Conservation (phyloP, 2,797 vertebrate genomes). For the Triplophysa bombifrons region DNA sequence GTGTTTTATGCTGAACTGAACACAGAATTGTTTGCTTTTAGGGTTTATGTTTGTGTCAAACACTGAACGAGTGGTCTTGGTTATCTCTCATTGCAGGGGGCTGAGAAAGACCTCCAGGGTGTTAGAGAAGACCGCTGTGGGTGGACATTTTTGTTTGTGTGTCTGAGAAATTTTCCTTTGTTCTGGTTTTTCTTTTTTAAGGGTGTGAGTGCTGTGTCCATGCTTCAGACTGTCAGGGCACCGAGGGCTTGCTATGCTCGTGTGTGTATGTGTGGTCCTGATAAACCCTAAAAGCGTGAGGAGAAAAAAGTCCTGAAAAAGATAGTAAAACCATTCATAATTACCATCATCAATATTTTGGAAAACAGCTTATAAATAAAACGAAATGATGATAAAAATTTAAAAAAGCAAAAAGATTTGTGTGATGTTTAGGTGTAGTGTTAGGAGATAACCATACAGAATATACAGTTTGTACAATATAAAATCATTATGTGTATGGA, state of each 20-base stretch:
- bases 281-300: too few species aligned
- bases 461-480: too few species aligned
- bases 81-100: slow-evolving; percentile 25
- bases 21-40: slow-evolving; percentile 2
- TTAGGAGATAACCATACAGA: too few species aligned
- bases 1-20: not conserved
- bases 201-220: slow-evolving; percentile 41
- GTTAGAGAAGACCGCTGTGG: slow-evolving; percentile 6
- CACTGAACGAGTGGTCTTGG: slow-evolving; percentile 1
- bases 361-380: too few species aligned
- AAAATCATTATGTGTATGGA: too few species aligned
- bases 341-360: too few species aligned
- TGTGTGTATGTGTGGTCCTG: slow-evolving; percentile 10
- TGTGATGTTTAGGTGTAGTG: not conserved
- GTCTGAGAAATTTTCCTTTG: slow-evolving; percentile 31
- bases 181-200: slow-evolving; percentile 53
- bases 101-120: slow-evolving; percentile 7
- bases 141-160: slow-evolving; percentile 28
- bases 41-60: not conserved
- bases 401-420: not conserved
- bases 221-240: slow-evolving; percentile 19
- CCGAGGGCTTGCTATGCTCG: slow-evolving; percentile 16
- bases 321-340: too few species aligned
- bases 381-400: too few species aligned
- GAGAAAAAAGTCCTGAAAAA: too few species aligned